These are phyloP conservation scores for Epizoanthus scotinus DNA, from an alignment of 92 coral and sea anemone genomes.

Conservation along the genomic window DNA sequence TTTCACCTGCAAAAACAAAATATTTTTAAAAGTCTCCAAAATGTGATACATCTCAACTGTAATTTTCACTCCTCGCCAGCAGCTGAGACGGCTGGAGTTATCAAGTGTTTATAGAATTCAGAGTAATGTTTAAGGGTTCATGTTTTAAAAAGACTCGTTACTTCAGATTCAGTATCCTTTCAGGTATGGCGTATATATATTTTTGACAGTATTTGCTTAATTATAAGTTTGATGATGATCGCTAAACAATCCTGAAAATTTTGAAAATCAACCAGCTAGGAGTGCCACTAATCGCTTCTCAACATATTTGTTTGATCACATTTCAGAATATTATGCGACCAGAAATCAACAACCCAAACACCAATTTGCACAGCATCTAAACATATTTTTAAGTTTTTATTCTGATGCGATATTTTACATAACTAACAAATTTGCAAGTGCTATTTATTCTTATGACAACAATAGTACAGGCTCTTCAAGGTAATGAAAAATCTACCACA, in stretches of 20 bases:
- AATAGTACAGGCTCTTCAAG: constrained; percentile 54
- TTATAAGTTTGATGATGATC: not conserved
- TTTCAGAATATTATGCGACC: not conserved
- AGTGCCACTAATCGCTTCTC: not conserved
- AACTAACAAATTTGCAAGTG: constrained; percentile 66
- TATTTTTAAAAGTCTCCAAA: not conserved
- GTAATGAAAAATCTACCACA: constrained; percentile 82
- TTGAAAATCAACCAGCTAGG: not conserved
- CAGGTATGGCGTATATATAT: not conserved
- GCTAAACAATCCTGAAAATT: not conserved
- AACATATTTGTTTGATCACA: not conserved
- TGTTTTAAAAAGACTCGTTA: constrained; percentile 8
- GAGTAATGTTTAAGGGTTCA: not conserved
- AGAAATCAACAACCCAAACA: constrained; percentile 26
- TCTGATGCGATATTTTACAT: constrained; percentile 59
- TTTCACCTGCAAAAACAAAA: not conserved
- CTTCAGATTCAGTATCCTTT: not conserved
- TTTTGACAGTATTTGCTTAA: constrained; percentile 1
- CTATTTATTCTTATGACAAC: constrained; percentile 63
- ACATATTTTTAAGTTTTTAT: constrained; percentile 51
- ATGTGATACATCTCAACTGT: not conserved
- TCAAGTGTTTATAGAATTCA: not conserved
- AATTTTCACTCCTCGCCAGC: not conserved
- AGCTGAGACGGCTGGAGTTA: not conserved
- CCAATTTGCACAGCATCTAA: constrained; percentile 38